A percentile compares a stretch with the other conserved stretches of the same genome.
Conservation (phyloP, 2,113 vertebrate species). For the Sylvietta virens region DNA sequence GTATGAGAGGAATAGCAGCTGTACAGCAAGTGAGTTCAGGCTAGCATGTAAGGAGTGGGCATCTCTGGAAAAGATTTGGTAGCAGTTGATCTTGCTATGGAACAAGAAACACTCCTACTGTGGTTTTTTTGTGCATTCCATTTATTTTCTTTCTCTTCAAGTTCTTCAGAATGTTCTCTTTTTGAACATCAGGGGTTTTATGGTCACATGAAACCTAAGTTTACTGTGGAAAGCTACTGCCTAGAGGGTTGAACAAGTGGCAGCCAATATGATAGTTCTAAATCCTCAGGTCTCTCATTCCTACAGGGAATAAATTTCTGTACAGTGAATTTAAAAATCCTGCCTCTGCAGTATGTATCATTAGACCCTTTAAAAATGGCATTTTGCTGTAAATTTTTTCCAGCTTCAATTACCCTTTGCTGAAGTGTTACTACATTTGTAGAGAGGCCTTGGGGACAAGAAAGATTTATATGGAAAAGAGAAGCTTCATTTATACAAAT, state of each 20-base stretch:
- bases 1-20: not conserved
- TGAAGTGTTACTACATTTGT: constrained; percentile 8
- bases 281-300: not conserved
- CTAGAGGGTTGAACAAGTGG: not conserved
- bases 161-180: not conserved
- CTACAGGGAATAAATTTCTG: constrained; percentile 2
- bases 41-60: not conserved
- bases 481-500: constrained; percentile 32
- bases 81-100: not conserved
- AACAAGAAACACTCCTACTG: not conserved
- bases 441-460: not conserved
- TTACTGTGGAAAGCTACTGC: not conserved
- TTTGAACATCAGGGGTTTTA: not conserved
- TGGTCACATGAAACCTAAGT: not conserved
- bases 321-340: constrained; percentile 8
- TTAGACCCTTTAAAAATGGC: constrained; percentile 22
- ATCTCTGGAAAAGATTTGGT: not conserved
- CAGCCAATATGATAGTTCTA: not conserved
- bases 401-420: constrained; percentile 29
- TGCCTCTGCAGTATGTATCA: not conserved
- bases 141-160: not conserved
- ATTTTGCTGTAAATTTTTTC: constrained; percentile 16
- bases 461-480: not conserved
- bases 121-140: not conserved
- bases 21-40: not conserved